Conservation (phyloP, 1,140 invertebrate genomes). For the Panulirus ornatus region DNA sequence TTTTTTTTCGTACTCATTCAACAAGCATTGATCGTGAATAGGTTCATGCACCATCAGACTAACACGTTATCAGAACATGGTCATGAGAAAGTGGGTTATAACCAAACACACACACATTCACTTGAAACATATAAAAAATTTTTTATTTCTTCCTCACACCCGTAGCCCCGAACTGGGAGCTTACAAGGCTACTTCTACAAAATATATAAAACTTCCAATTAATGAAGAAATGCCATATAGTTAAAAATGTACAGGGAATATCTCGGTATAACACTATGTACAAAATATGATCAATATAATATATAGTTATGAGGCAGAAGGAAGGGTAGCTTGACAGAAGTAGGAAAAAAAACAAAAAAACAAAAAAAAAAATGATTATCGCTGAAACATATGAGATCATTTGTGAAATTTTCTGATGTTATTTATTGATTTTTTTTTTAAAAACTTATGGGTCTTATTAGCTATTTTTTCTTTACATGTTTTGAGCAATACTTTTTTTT, state of each 20-base stretch:
- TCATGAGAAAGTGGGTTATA: too few relatives aligned
- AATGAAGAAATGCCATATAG: constrained; percentile 66
- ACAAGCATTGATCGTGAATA: too few relatives aligned
- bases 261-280: constrained; percentile 68
- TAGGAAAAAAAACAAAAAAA: constrained; percentile 25
- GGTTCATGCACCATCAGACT: too few relatives aligned
- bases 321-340: constrained; percentile 25
- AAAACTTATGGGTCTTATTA: constrained; percentile 26
- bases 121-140: constrained; percentile 73
- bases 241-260: constrained; percentile 70
- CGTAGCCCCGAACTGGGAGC: constrained; percentile 14
- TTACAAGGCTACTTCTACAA: constrained; percentile 47
- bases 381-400: constrained; percentile 64
- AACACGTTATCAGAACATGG: too few relatives aligned
- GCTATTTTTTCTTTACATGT: constrained; percentile 19
- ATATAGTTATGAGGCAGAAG: constrained; percentile 64
- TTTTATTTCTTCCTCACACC: constrained; percentile 59
- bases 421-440: neutral
- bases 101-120: constrained; percentile 52
- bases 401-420: constrained; percentile 51
- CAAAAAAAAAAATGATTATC: constrained; percentile 27
- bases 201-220: constrained; percentile 68
- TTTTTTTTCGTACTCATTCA: too few relatives aligned
- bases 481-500: constrained; percentile 48
- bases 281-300: constrained; percentile 63